Evolutionary conservation across 2,888 invertebrate genomes (phyloP).

Genomic region (Spisula solida): DNA sequence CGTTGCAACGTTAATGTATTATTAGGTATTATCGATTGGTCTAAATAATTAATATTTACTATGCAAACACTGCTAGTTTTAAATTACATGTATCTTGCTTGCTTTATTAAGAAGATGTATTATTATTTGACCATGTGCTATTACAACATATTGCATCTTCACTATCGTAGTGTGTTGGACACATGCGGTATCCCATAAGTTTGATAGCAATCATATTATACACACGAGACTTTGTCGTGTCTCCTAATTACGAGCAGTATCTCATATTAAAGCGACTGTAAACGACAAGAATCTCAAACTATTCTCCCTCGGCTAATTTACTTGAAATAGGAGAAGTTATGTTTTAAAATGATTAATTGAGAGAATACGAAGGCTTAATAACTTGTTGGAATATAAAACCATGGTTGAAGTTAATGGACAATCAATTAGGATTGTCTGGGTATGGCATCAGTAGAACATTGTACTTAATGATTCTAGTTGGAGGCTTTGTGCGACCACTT

Average conservation of each 20-base stretch:
- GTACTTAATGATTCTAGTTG: not conserved
- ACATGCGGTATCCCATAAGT: not conserved
- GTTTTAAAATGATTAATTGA: conserved; percentile 23
- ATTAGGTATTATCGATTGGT: too few relatives aligned
- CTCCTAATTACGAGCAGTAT: not conserved
- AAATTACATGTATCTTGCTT: too few relatives aligned
- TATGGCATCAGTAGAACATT: not conserved
- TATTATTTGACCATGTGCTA: too few relatives aligned
- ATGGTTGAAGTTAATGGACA: not conserved
- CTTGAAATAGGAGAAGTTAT: not conserved
- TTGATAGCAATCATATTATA: not conserved
- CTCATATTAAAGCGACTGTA: not conserved
- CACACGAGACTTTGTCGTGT: not conserved
- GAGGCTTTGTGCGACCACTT: not conserved
- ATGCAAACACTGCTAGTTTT: too few relatives aligned
- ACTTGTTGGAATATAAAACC: not conserved
- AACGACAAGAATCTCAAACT: not conserved
- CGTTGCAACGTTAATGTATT: too few relatives aligned
- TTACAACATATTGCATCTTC: too few relatives aligned
- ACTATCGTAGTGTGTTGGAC: not conserved
- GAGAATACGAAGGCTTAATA: not conserved
- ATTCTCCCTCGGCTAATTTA: not conserved
- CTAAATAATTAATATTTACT: too few relatives aligned
- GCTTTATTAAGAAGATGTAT: too few relatives aligned
- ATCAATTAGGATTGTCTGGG: conserved; percentile 15